Evolutionary conservation across 2,113 vertebrate species (phyloP), one percentile per base, ranked within the genome.

Genomic region (Amazona guildingii): DNA sequence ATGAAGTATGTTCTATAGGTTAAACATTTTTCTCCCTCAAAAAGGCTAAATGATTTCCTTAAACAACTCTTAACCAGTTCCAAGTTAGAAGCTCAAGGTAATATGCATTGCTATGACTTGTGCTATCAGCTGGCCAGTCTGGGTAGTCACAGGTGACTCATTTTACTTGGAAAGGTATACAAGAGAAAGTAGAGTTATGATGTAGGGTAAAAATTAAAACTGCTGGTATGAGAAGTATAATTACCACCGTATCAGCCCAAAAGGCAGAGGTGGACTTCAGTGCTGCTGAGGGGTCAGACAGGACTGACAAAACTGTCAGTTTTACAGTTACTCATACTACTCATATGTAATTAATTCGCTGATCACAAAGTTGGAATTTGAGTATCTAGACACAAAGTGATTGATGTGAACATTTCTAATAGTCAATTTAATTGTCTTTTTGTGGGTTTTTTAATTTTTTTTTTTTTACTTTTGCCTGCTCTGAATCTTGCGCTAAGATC

Each of bases 71-170:
- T 90, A 17, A 83, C 2, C 48, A 55, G 27, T 6, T 44, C 13
- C 33, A 80, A 76, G 13, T 20, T 46, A 10, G 0, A 29, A 15
- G 15, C 6, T 59, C 18, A 72, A 67, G 31, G 29, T 77, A 79
- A 39, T 4, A 43, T 11, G 4, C 0, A 0, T 7, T 63, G 14
- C 8, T 33, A 28, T 7, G 21, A 17, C 25, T 54, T 66, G 20
- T 43, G 13, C 18, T 69, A 27, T 6, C 29, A 76, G 9, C 17
- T 66, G 31, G 15, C 74, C 39, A 35, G 35, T 16, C 35, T 43
- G 21, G 3, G 11, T 25, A 39, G 13, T 28, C 43, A 66, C 39
- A 86, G 20, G 3, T 20, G 11, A 27, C n/a, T 24, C 9, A 43
- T 89, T 29, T 57, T 43, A 17, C 33, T 35, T 37, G 14, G 51